Conservation (phyloP, 2,888 invertebrate genomes). For the Dynastes tityus region DNA sequence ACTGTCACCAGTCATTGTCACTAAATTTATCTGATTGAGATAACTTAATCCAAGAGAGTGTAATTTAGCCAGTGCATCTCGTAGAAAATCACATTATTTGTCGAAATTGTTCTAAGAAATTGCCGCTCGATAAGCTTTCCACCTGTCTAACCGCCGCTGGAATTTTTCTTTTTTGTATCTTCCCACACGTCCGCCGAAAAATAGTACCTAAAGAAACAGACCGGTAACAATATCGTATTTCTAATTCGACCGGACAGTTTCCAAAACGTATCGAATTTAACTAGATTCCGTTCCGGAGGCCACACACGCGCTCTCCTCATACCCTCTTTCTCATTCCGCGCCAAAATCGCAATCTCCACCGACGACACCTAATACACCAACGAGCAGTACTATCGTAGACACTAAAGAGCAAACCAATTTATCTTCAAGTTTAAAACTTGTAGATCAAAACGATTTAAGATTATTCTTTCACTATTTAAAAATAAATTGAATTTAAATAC, state of each 20-base stretch:
- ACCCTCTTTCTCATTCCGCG: background rate
- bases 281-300: constrained; percentile 5
- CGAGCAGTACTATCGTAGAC: constrained; percentile 16
- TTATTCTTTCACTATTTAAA: no score
- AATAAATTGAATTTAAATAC: no score
- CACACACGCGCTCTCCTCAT: background rate
- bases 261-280: constrained; percentile 35
- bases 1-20: no score
- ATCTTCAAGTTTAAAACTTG: no score
- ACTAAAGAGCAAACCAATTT: no score
- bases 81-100: background rate
- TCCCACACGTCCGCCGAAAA: no score
- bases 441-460: no score
- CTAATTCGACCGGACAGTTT: constrained; percentile 38
- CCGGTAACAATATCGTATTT: constrained; percentile 21
- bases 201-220: background rate
- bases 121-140: constrained; percentile 3
- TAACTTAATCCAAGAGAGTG: no score
- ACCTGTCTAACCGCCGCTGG: background rate
- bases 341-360: constrained; percentile 1
- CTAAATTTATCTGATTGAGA: no score
- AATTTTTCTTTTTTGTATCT: background rate
- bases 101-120: constrained; percentile 10
- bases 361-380: constrained; percentile 63
- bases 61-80: no score